Evolutionary conservation across 2,797 vertebrate genomes (phyloP).

Genomic region (Erethizon dorsatum): DNA sequence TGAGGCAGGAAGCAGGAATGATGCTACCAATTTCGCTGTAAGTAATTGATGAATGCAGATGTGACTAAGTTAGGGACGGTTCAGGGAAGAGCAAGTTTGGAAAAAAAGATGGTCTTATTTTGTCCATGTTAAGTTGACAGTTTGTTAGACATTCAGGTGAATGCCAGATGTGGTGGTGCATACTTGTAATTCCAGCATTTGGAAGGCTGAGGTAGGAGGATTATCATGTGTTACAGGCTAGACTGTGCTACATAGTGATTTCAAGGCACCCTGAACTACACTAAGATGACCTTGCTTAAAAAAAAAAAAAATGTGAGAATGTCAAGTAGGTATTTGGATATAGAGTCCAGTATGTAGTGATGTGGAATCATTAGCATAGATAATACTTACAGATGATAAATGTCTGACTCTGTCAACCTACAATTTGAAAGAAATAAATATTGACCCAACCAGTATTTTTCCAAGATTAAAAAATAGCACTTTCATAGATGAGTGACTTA

Average conservation of each 20-base stretch:
- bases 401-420: not conserved
- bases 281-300: not conserved
- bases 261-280: not conserved
- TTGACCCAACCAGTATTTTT: not conserved
- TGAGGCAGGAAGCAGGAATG: not conserved
- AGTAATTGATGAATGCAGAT: not conserved
- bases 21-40: not conserved
- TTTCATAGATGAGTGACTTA: not conserved
- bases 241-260: not conserved
- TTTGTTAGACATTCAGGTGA: constrained; percentile 14
- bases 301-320: not conserved
- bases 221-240: not conserved
- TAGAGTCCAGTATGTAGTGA: not conserved
- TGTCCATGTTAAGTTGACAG: not conserved
- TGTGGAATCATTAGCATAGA: not conserved
- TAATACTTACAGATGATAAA: not conserved
- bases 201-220: not conserved
- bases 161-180: not conserved
- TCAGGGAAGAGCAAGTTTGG: not conserved
- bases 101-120: not conserved
- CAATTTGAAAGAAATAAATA: not conserved
- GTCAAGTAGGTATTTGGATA: not conserved
- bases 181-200: not conserved
- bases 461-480: not conserved
- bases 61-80: not conserved